A percentile compares a stretch with the other conserved stretches of the same genome.
Conservation (phyloP, 2,888 invertebrate genomes). For the Drosophila falleni region DNA sequence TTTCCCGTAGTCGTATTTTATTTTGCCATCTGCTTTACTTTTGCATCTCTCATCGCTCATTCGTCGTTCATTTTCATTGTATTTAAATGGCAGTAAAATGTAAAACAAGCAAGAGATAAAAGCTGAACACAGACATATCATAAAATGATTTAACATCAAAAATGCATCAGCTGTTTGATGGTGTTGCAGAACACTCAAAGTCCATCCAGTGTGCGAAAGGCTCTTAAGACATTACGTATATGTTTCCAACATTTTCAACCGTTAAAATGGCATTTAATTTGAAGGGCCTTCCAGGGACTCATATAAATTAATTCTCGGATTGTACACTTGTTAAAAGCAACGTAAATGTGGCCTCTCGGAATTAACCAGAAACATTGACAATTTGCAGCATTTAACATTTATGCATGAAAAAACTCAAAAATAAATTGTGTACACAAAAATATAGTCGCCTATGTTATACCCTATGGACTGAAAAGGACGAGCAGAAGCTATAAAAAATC, state of each 20-base stretch:
- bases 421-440: neutral
- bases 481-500: neutral
- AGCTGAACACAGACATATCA: slow-evolving; percentile 45
- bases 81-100: slow-evolving; percentile 69
- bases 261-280: slow-evolving; percentile 37
- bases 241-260: slow-evolving; percentile 17
- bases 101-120: slow-evolving; percentile 72
- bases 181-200: slow-evolving; percentile 42
- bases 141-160: slow-evolving; percentile 66
- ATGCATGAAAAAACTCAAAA: neutral
- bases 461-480: neutral
- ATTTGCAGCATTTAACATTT: slow-evolving; percentile 9
- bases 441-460: neutral
- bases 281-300: slow-evolving; percentile 33
- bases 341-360: slow-evolving; percentile 14
- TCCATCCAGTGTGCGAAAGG: neutral
- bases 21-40: slow-evolving; percentile 6
- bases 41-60: slow-evolving; percentile 12
- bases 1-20: neutral
- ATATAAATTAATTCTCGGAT: slow-evolving; percentile 42
- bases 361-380: slow-evolving; percentile 22
- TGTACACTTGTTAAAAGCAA: slow-evolving; percentile 13
- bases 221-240: slow-evolving; percentile 13
- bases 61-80: slow-evolving; percentile 50
- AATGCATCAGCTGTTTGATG: slow-evolving; percentile 68